Evolutionary conservation across 1,140 invertebrate species (phyloP).

Genomic region (Idris sp.): DNA sequence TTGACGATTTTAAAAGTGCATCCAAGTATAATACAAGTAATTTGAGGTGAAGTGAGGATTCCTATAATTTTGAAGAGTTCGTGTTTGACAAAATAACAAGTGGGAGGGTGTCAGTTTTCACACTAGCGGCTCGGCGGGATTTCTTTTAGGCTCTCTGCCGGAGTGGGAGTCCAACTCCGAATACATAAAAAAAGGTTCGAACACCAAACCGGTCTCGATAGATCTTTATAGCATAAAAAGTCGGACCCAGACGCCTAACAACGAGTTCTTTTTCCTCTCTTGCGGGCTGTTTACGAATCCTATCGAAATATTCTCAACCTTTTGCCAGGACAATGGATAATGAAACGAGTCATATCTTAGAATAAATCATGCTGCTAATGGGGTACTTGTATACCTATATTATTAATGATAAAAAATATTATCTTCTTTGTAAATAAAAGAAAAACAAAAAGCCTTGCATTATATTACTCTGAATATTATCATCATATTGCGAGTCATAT

Average conservation of each 20-base stretch:
- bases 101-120: slow-evolving; percentile 78
- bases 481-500: too few relatives aligned
- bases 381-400: too few relatives aligned
- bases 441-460: too few relatives aligned
- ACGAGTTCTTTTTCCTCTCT: slow-evolving; percentile 30
- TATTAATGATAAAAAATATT: too few relatives aligned
- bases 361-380: slow-evolving; percentile 7
- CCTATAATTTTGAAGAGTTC: slow-evolving; percentile 74
- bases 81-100: slow-evolving; percentile 79
- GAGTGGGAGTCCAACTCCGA: slow-evolving; percentile 32
- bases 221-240: slow-evolving; percentile 74
- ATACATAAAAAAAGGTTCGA: slow-evolving; percentile 69
- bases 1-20: slow-evolving; percentile 67
- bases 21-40: slow-evolving; percentile 66
- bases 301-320: neutral
- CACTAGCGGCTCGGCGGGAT: slow-evolving; percentile 73
- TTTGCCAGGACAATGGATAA: too few relatives aligned
- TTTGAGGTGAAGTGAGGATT: slow-evolving; percentile 63
- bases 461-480: too few relatives aligned
- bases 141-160: slow-evolving; percentile 60
- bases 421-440: too few relatives aligned
- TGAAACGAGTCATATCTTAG: slow-evolving; percentile 10
- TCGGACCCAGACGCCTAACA: slow-evolving; percentile 40
- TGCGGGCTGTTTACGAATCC: neutral
- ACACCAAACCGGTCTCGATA: slow-evolving; percentile 77